Evolutionary conservation across 2,113 vertebrate species (phyloP).

Genomic region (Regulus satrapa): DNA sequence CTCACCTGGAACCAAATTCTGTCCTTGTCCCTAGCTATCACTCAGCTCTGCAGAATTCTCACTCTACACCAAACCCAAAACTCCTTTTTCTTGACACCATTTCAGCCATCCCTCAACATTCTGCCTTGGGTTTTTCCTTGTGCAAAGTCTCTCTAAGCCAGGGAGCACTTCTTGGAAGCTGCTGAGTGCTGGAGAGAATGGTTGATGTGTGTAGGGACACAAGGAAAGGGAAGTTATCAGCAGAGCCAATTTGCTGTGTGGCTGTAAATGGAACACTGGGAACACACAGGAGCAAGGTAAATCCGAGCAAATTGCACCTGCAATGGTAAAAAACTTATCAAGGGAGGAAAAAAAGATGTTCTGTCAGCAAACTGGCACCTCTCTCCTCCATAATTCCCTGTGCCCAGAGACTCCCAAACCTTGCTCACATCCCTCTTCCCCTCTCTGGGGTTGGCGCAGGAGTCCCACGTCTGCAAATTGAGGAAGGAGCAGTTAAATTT

Average conservation of each 20-base stretch:
- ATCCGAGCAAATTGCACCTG: neutral
- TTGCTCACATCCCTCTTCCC: neutral
- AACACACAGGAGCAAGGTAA: neutral
- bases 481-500: neutral
- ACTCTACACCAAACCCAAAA: neutral
- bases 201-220: neutral
- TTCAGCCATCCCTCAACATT: neutral
- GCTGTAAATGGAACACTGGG: neutral
- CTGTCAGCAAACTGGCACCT: neutral
- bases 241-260: neutral
- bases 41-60: neutral
- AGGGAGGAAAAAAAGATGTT: neutral
- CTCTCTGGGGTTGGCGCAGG: neutral
- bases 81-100: neutral
- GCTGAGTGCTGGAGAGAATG: neutral
- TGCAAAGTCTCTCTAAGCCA: neutral
- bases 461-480: neutral
- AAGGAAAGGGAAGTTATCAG: neutral
- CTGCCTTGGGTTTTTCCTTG: neutral
- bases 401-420: neutral
- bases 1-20: neutral
- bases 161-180: neutral
- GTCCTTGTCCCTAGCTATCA: neutral
- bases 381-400: neutral
- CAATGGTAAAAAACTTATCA: neutral